Percentiles rank a stretch among this genome's conserved stretches.
Conservation (phyloP, 2,797 vertebrate species). For the Bovichtus variegatus region DNA sequence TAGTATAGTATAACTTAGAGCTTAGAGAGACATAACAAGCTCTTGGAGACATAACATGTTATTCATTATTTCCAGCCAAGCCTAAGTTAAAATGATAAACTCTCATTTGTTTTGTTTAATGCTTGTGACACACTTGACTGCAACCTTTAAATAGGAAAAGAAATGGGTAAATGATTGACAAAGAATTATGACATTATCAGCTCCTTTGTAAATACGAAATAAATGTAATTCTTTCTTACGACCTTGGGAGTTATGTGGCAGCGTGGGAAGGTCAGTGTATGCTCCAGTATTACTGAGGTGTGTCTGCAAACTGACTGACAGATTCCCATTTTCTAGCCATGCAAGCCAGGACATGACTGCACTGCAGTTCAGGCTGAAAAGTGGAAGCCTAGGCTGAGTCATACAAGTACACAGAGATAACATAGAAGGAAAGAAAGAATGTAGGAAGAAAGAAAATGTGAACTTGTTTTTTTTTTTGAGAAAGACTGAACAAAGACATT, state of each 20-base stretch:
- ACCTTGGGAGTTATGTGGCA: neutral
- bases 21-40: too few species aligned
- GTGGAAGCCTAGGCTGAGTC: neutral
- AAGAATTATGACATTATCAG: neutral
- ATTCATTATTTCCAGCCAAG: neutral
- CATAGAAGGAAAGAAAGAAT: neutral
- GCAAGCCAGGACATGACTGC: conserved; percentile 65
- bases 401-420: neutral
- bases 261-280: neutral
- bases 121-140: conserved; percentile 20
- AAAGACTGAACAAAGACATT: neutral
- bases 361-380: neutral
- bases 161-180: conserved; percentile 45
- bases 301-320: conserved; percentile 19
- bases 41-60: neutral
- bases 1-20: too few species aligned
- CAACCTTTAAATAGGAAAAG: neutral
- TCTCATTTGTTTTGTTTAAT: conserved; percentile 16
- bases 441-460: neutral
- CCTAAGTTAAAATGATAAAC: neutral
- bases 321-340: conserved; percentile 8
- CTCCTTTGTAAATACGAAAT: conserved; percentile 1
- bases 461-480: neutral
- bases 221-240: neutral
- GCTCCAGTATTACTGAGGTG: conserved; percentile 33